Percentiles rank a stretch among this genome's conserved stretches.
These are phyloP conservation scores for Odontesthes bonariensis DNA, from an alignment of 2,113 vertebrate genomes.

Conservation along the genomic window DNA sequence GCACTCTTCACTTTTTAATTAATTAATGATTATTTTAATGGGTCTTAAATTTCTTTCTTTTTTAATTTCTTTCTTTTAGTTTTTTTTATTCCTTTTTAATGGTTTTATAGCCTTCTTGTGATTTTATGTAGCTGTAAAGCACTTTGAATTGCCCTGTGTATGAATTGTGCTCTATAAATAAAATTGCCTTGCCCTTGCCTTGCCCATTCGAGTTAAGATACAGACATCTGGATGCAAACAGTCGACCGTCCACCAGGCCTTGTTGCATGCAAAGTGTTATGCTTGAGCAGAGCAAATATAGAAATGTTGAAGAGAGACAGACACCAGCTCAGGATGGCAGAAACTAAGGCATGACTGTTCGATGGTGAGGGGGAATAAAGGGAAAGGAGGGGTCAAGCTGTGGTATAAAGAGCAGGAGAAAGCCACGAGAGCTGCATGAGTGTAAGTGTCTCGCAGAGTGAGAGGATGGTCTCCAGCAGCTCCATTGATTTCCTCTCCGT, in stretches of 20 bases:
- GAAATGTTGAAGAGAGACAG: neutral
- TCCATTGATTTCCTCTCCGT: constrained; percentile 74
- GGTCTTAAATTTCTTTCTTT: too few species aligned
- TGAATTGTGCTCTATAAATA: too few species aligned
- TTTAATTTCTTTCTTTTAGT: too few species aligned
- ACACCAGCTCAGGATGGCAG: neutral
- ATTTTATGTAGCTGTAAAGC: too few species aligned
- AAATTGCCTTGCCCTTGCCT: too few species aligned
- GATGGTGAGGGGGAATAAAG: constrained; percentile 44
- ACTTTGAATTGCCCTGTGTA: too few species aligned
- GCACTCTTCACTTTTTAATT: too few species aligned
- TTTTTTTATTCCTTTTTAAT: too few species aligned
- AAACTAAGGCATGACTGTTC: constrained; percentile 7
- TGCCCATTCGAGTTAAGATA: constrained; percentile 36
- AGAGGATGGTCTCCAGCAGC: constrained; percentile 74
- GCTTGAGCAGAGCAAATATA: neutral
- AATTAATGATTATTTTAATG: too few species aligned
- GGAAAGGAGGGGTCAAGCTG: constrained; percentile 60
- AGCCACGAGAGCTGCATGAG: constrained; percentile 51
- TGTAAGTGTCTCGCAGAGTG: constrained; percentile 50
- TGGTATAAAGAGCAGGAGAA: constrained; percentile 60
- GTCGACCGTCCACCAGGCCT: constrained; percentile 1
- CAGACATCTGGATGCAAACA: constrained; percentile 32
- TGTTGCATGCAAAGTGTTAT: neutral
- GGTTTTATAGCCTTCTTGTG: too few species aligned